phyloP scores from a whole-genome alignment of 2,113 vertebrate species.

The Solea senegalensis region DNA sequence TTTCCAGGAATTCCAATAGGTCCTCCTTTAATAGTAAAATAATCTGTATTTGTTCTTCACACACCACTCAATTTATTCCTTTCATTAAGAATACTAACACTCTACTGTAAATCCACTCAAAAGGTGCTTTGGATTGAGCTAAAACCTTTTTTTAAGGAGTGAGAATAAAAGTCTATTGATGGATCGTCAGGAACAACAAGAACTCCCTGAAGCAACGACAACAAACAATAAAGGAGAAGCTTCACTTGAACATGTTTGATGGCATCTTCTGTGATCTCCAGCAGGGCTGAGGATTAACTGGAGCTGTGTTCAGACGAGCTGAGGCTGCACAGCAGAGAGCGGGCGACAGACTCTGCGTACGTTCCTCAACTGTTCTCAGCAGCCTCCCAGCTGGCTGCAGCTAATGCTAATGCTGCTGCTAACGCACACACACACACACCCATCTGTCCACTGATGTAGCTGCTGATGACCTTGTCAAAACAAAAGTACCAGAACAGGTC shows the following conservation, averaged over 20 bases:
- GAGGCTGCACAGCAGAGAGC: too few species aligned
- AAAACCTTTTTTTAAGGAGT: too few species aligned
- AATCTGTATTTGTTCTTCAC: too few species aligned
- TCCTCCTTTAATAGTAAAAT: too few species aligned
- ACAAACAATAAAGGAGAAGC: background rate
- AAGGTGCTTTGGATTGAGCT: too few species aligned
- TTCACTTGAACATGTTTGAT: constrained; percentile 2
- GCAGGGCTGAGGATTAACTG: constrained; percentile 9
- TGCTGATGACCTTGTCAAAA: background rate
- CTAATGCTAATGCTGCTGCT: background rate
- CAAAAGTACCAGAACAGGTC: background rate
- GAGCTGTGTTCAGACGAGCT: background rate
- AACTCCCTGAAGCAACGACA: background rate
- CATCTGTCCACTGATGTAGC: constrained; percentile 19
- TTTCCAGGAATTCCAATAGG: too few species aligned
- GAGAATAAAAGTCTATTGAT: too few species aligned
- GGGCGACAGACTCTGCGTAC: constrained; percentile 18
- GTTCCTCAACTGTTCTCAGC: constrained; percentile 24
- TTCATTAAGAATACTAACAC: too few species aligned
- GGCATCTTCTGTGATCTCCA: constrained; percentile 2
- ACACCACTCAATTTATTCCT: too few species aligned
- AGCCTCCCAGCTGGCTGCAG: constrained; percentile 16
- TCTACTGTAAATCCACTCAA: too few species aligned
- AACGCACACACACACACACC: background rate
- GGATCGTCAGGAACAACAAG: too few species aligned